A percentile compares a stretch with the other conserved stretches of the same genome.
Conservation (phyloP, 2,888 invertebrate genomes). For the Leucophenga montana region DNA sequence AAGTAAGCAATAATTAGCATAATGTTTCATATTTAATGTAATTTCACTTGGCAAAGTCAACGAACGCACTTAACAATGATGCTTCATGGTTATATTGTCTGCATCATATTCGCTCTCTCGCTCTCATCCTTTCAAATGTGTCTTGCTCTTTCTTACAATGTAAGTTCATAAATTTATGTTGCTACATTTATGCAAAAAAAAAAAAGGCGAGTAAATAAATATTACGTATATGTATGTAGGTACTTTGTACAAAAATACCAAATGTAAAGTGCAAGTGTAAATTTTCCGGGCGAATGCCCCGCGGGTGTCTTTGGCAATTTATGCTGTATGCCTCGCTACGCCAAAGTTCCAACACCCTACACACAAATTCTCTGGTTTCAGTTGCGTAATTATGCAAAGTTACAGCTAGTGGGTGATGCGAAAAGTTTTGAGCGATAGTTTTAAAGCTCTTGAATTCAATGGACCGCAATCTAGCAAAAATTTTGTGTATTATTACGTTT, state of each 20-base stretch:
- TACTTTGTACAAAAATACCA: no score
- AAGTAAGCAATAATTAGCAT: constrained; percentile 65
- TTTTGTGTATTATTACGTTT: no score
- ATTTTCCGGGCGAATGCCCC: constrained; percentile 35
- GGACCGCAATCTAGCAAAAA: no score
- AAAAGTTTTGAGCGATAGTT: no score
- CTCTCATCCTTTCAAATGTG: neutral
- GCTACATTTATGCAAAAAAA: constrained; percentile 11
- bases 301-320: constrained; percentile 65
- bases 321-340: constrained; percentile 66
- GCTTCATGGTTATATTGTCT: neutral
- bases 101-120: neutral
- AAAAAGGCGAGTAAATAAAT: neutral
- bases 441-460: no score
- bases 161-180: constrained; percentile 25
- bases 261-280: constrained; percentile 38
- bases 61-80: constrained; percentile 5
- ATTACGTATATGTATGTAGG: neutral
- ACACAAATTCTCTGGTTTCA: constrained; percentile 5
- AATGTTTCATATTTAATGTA: constrained; percentile 67
- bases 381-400: constrained; percentile 25
- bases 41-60: constrained; percentile 58
- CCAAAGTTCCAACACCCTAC: constrained; percentile 58
- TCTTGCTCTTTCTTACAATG: neutral
- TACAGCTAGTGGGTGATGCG: neutral